Conservation (phyloP, 1,140 invertebrate genomes). For the Sipha flava region DNA sequence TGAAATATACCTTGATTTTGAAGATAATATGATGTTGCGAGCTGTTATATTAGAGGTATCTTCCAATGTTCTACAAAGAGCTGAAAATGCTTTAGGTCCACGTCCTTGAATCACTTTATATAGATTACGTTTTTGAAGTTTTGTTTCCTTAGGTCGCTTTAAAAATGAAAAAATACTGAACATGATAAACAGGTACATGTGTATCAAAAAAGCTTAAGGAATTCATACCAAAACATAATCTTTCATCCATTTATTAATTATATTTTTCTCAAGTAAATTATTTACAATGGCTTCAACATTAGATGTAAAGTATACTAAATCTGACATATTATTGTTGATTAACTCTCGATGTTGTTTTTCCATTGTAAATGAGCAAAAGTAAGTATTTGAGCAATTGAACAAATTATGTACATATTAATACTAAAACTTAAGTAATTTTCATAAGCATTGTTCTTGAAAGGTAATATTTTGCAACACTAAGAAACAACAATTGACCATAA, state of each 20-base stretch:
- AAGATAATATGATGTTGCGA: not conserved
- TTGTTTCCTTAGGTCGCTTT: not conserved
- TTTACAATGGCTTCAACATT: not conserved
- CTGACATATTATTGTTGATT: not conserved
- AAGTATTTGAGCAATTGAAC: not conserved
- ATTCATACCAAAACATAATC: conserved; percentile 8
- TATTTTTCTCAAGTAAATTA: not conserved
- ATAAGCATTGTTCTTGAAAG: too few relatives aligned
- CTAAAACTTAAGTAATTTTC: too few relatives aligned
- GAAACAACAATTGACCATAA: too few relatives aligned
- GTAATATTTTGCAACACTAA: too few relatives aligned
- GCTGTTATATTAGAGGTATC: conserved; percentile 9
- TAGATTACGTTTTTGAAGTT: not conserved
- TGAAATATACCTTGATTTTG: not conserved
- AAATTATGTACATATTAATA: too few relatives aligned
- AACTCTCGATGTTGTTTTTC: conserved; percentile 18
- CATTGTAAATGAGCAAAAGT: not conserved
- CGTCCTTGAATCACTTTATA: conserved; percentile 18
- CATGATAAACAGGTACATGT: not conserved
- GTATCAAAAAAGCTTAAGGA: not conserved
- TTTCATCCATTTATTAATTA: conserved; percentile 24
- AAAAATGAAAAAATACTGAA: not conserved
- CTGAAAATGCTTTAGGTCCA: conserved; percentile 9
- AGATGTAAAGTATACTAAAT: not conserved
- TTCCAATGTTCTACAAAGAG: not conserved